Conservation (phyloP, 2,888 invertebrate genomes). For the Netelia inedita region DNA sequence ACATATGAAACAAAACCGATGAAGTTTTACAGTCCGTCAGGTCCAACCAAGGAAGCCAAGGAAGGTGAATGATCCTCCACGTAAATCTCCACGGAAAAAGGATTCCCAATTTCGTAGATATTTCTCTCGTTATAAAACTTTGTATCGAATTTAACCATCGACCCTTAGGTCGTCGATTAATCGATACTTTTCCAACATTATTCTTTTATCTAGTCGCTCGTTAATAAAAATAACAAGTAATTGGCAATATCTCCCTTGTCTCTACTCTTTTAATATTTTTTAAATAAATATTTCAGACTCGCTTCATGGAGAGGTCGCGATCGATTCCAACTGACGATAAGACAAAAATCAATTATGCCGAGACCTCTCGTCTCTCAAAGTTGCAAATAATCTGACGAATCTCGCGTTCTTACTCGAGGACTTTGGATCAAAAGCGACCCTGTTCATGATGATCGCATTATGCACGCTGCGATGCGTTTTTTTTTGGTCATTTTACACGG, state of each 20-base stretch:
- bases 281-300: neutral
- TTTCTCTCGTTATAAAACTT: neutral
- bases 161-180: too few species aligned
- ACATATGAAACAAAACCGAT: conserved; percentile 5
- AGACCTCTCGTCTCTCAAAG: neutral
- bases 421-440: conserved; percentile 38
- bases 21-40: neutral
- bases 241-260: neutral
- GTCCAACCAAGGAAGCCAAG: neutral
- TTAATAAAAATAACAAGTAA: too few species aligned
- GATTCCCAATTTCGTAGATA: neutral
- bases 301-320: neutral
- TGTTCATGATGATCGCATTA: conserved; percentile 17
- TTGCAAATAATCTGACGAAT: neutral
- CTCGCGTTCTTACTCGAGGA: conserved; percentile 7
- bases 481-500: neutral
- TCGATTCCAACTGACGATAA: neutral
- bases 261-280: neutral
- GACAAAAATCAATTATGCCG: neutral
- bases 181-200: too few species aligned
- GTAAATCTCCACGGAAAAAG: neutral
- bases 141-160: neutral
- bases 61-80: conserved; percentile 46
- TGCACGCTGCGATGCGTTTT: neutral
- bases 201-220: too few species aligned